A percentile compares a stretch with the other conserved stretches of the same genome.
phyloP scores from a whole-genome alignment of 2,888 invertebrate species.

The Catocala nupta region DNA sequence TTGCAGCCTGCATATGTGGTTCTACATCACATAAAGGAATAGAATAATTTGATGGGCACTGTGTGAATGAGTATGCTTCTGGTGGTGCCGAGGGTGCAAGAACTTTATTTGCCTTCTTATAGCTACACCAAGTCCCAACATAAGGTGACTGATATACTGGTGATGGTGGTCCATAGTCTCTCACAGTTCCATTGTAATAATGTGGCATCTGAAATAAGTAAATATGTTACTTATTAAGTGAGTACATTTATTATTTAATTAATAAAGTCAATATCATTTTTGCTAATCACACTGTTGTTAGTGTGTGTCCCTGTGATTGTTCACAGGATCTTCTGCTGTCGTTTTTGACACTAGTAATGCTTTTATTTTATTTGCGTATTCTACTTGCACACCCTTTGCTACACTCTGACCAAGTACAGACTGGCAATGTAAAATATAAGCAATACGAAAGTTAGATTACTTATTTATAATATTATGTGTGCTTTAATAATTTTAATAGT shows the following conservation, averaged over 20 bases:
- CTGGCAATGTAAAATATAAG: too few relatives aligned
- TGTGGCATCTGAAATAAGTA: slow-evolving; percentile 73
- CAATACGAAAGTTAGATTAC: too few relatives aligned
- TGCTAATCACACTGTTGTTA: too few relatives aligned
- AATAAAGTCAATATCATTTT: too few relatives aligned
- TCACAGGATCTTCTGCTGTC: too few relatives aligned
- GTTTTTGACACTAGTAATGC: too few relatives aligned
- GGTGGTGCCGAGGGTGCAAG: slow-evolving; percentile 56
- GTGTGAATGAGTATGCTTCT: slow-evolving; percentile 74
- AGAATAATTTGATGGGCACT: slow-evolving; percentile 80
- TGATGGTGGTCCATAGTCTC: slow-evolving; percentile 79
- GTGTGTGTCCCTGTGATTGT: too few relatives aligned
- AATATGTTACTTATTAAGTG: neutral
- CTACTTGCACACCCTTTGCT: too few relatives aligned
- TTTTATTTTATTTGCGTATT: too few relatives aligned
- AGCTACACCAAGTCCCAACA: slow-evolving; percentile 74
- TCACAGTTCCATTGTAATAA: slow-evolving; percentile 70
- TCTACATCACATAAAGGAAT: slow-evolving; percentile 77
- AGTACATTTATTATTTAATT: neutral
- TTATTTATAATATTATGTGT: too few relatives aligned
- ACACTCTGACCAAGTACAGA: too few relatives aligned
- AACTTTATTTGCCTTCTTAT: slow-evolving; percentile 71
- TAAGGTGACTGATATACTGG: slow-evolving; percentile 85
- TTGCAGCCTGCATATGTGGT: slow-evolving; percentile 57
- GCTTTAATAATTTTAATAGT: too few relatives aligned